Conservation (phyloP, 2,113 vertebrate species). For the Theristicus caerulescens region DNA sequence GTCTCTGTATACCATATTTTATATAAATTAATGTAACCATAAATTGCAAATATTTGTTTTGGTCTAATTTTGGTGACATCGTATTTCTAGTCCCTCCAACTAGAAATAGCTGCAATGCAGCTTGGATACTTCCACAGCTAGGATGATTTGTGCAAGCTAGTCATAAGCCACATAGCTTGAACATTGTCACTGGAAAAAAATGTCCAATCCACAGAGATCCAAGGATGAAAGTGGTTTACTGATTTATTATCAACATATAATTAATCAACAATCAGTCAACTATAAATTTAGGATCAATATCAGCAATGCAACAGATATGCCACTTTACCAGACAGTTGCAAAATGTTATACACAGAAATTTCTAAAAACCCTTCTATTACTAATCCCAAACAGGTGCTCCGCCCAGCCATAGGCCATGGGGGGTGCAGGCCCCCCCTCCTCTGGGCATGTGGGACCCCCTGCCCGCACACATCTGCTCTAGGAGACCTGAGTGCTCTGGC, state of each 20-base stretch:
- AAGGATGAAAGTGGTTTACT: not conserved
- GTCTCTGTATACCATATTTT: not conserved
- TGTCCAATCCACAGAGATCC: not conserved
- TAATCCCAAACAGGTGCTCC: not conserved
- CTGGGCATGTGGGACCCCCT: not conserved
- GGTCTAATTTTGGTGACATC: not conserved
- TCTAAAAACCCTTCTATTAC: not conserved
- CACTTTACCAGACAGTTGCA: not conserved
- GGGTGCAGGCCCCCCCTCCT: accelerated
- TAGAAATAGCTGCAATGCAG: constrained; percentile 17
- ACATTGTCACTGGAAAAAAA: not conserved
- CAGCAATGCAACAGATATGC: not conserved
- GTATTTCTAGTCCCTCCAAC: not conserved
- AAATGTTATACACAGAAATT: not conserved
- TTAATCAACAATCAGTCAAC: not conserved
- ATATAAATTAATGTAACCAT: not conserved
- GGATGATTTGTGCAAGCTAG: not conserved
- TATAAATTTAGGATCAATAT: not conserved
- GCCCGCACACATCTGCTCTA: not conserved
- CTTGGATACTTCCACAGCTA: not conserved
- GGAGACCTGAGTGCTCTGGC: not conserved
- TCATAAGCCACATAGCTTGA: not conserved
- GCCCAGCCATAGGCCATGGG: accelerated
- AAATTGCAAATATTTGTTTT: not conserved
- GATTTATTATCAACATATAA: not conserved